Conservation (phyloP, 1,140 invertebrate species). For the Odontomachus brunneus region DNA sequence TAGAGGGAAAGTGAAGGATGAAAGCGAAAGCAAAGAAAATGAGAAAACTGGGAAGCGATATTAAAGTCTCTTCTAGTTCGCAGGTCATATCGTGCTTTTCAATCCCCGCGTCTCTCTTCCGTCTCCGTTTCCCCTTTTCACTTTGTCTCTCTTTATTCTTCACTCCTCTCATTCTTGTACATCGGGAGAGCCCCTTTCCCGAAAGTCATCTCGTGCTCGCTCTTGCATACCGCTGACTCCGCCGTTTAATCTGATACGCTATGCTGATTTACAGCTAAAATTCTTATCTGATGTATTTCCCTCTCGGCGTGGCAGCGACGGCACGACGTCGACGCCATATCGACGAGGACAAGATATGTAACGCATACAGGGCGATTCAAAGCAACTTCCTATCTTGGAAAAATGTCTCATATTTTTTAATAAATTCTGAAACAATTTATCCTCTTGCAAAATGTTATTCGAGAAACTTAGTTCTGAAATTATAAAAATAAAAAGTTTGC, state of each 20-base stretch:
- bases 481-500: too few species aligned
- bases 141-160: constrained; percentile 10
- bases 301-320: constrained; percentile 1
- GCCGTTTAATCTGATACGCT: constrained; percentile 75
- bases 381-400: too few species aligned
- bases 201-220: constrained; percentile 61
- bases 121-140: constrained; percentile 7
- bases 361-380: too few species aligned
- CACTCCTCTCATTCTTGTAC: background rate
- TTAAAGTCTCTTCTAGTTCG: constrained; percentile 55
- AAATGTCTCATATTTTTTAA: too few species aligned
- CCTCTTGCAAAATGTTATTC: too few species aligned
- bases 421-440: too few species aligned
- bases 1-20: constrained; percentile 24
- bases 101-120: background rate
- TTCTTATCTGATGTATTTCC: constrained; percentile 75
- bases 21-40: background rate
- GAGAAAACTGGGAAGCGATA: too few species aligned
- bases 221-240: constrained; percentile 74
- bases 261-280: constrained; percentile 77
- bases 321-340: background rate
- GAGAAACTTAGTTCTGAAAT: too few species aligned
- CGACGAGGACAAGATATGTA: constrained; percentile 2
- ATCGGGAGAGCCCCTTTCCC: background rate
- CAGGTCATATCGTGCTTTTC: constrained; percentile 39